Percentiles rank a stretch among this genome's conserved stretches.
These are phyloP conservation scores for Ictalurus punctatus DNA, from an alignment of 2,113 vertebrate genomes.

Conservation along the genomic window DNA sequence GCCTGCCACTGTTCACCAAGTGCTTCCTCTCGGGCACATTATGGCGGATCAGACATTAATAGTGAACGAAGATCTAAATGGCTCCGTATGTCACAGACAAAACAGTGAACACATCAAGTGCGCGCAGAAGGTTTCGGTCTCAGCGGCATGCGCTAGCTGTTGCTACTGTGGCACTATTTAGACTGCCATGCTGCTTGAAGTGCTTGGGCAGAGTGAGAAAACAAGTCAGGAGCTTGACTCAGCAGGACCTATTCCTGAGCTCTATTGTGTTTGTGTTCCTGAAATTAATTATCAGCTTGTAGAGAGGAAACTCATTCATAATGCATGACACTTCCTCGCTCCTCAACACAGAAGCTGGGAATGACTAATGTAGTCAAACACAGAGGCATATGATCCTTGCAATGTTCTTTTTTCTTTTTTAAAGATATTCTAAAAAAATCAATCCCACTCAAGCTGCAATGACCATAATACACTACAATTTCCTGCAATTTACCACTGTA, in stretches of 20 bases:
- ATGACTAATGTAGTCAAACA: constrained; percentile 14
- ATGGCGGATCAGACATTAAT: constrained; percentile 12
- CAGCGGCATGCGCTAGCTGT: neutral
- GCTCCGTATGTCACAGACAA: constrained; percentile 24
- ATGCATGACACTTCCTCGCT: constrained; percentile 34
- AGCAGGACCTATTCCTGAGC: constrained; percentile 54
- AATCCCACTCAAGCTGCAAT: neutral
- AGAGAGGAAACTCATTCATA: constrained; percentile 51
- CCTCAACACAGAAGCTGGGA: neutral
- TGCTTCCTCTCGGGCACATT: constrained; percentile 17
- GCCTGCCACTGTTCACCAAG: neutral
- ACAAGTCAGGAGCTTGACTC: constrained; percentile 57
- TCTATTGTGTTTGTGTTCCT: constrained; percentile 41
- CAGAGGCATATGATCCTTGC: neutral
- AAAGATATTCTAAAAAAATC: neutral
- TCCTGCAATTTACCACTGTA: neutral
- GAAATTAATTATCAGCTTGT: constrained; percentile 49
- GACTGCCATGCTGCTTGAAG: neutral
- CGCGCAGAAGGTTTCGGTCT: neutral
- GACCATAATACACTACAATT: neutral
- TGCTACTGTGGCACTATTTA: neutral
- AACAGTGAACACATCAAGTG: constrained; percentile 24
- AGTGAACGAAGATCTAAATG: constrained; percentile 23
- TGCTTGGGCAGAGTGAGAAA: constrained; percentile 37
- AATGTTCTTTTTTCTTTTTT: neutral